Conservation (phyloP, 1,140 invertebrate species). For the Semibalanus balanoides region DNA sequence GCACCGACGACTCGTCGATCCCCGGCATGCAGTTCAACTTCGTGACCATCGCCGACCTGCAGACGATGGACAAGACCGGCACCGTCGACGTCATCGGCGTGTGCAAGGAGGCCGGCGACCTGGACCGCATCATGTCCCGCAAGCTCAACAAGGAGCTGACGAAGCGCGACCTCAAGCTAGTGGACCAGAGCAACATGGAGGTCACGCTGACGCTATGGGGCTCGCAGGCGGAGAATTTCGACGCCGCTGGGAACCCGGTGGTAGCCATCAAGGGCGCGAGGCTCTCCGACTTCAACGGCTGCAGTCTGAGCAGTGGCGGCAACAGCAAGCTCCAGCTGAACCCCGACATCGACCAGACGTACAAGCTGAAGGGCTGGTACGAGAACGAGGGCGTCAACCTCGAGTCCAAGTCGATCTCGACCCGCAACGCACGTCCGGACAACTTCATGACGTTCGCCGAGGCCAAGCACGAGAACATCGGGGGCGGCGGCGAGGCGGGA, state of each 20-base stretch:
- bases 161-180: slow-evolving; percentile 74
- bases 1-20: slow-evolving; percentile 33
- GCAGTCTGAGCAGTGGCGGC: slow-evolving; percentile 35
- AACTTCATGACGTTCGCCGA: slow-evolving; percentile 54
- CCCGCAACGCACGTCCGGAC: slow-evolving; percentile 22
- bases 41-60: slow-evolving; percentile 56
- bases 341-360: slow-evolving; percentile 76
- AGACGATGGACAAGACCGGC: slow-evolving; percentile 45
- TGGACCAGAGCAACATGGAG: slow-evolving; percentile 66
- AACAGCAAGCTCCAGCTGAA: slow-evolving; percentile 47
- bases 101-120: slow-evolving; percentile 55
- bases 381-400: slow-evolving; percentile 52
- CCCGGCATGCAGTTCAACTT: slow-evolving; percentile 75
- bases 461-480: slow-evolving; percentile 46
- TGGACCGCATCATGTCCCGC: slow-evolving; percentile 52
- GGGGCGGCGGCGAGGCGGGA: slow-evolving; percentile 49
- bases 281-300: slow-evolving; percentile 60
- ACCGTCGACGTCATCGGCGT: slow-evolving; percentile 84
- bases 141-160: slow-evolving; percentile 65
- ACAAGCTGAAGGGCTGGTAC: slow-evolving; percentile 77
- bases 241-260: slow-evolving; percentile 55
- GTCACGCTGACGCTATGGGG: slow-evolving; percentile 60
- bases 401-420: slow-evolving; percentile 42
- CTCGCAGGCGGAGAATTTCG: slow-evolving; percentile 49
- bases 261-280: slow-evolving; percentile 63